Evolutionary conservation across 2,113 vertebrate species (phyloP), one percentile per base, ranked within the genome.

Genomic region (Martes martes): DNA sequence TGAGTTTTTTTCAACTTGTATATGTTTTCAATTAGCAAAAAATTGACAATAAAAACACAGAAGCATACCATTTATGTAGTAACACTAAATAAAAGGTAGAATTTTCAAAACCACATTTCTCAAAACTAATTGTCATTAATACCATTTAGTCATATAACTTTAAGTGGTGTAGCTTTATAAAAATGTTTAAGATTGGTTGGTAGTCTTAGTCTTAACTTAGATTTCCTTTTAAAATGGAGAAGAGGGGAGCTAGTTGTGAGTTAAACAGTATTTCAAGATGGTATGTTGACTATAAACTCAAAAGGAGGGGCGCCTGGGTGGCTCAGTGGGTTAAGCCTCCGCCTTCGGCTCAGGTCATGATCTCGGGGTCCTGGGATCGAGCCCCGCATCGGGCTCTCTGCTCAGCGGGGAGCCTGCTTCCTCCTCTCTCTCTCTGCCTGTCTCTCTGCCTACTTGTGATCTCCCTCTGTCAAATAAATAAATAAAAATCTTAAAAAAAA

Each of bases 61-160:
- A 78, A 24, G 61, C 13, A 78, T 31, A 94, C 3, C 47, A 82
- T 67, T 86, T 84, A 65, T 16, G 4, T 42, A 31, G 36, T 67
- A 69, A 93, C 39, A 90, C 19, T 74, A 93, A 93, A 28, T 78
- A 94, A 93, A 47, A 90, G n/a, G 16, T 82, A 88, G 11, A 97
- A 52, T 84, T 78, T 83, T 93, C 61, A 92, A 78, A 88, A 45
- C 67, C 65, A 65, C 52, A 50, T 78, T 96, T 84, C 57, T 92
- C 96, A 85, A 8, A 26, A 50, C 33, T 87, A 74, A 74, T 47
- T 76, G 36, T 69, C 94, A 96, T 96, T 92, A 96, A 81, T 73
- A 90, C 74, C 63, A 91, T 74, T 97, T 85, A 89, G 69, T 96
- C 94, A 97, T 81, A 93, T 95, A 90, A 73, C 82, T 96, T 81